Evolutionary conservation across 2,888 invertebrate genomes (phyloP).

Genomic region (Emesis castigata): DNA sequence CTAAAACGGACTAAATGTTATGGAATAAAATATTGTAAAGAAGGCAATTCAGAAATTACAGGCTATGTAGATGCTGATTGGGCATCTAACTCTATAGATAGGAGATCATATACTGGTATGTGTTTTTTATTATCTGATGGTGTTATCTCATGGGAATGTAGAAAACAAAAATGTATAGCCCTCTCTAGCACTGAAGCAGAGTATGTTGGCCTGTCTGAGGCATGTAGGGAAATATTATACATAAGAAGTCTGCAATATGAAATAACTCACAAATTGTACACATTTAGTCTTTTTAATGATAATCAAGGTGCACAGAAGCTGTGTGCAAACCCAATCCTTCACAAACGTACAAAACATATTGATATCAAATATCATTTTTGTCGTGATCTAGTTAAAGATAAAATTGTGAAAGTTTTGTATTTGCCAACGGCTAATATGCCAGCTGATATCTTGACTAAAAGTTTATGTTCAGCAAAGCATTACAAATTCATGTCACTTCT

Average conservation of each 20-base stretch:
- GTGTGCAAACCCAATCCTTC: conserved; percentile 35
- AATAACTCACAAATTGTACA: conserved; percentile 2
- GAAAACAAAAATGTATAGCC: conserved; percentile 52
- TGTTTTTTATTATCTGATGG: conserved; percentile 64
- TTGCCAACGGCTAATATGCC: conserved; percentile 34
- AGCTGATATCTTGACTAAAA: conserved; percentile 31
- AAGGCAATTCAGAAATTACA: not conserved
- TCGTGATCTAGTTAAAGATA: conserved; percentile 26
- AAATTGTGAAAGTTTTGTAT: conserved; percentile 32
- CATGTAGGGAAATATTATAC: conserved; percentile 35
- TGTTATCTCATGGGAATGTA: conserved; percentile 69
- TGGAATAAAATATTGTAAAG: conserved; percentile 28
- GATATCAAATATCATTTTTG: conserved; percentile 59
- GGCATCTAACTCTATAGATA: conserved; percentile 31
- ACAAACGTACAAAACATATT: conserved; percentile 57
- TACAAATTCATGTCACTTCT: conserved; percentile 17
- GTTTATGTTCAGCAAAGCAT: conserved; percentile 25
- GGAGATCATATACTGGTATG: conserved; percentile 72
- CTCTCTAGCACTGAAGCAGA: conserved; percentile 53
- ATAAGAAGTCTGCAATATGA: conserved; percentile 14
- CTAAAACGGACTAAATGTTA: conserved; percentile 28
- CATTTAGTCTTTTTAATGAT: conserved; percentile 5
- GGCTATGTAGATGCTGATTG: conserved; percentile 40
- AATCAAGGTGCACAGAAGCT: conserved; percentile 25
- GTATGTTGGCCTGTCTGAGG: conserved; percentile 39